Conservation (phyloP, 2,113 vertebrate species). For the human region GRCh38 chr6:121853501-121854000, state of each 20-base stretch:
- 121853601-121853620: not conserved
- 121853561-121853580: no score
- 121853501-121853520: not conserved
- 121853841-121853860: not conserved
- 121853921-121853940: not conserved
- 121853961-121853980: not conserved
- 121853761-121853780: not conserved
- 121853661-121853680: not conserved
- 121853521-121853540: not conserved
- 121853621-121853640: not conserved
- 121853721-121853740: not conserved
- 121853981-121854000: accelerated
- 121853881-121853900: not conserved
- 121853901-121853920: not conserved
- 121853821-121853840: not conserved
- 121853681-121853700: not conserved
- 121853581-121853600: not conserved
- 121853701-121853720: not conserved
- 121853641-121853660: slow-evolving; percentile 1
- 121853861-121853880: not conserved
- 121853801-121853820: not conserved
- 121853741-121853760: not conserved
- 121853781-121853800: not conserved
- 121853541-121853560: not conserved
- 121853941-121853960: not conserved